Evolutionary conservation across 2,888 invertebrate species (phyloP).

Genomic region (Polydrusus pterygomalis): DNA sequence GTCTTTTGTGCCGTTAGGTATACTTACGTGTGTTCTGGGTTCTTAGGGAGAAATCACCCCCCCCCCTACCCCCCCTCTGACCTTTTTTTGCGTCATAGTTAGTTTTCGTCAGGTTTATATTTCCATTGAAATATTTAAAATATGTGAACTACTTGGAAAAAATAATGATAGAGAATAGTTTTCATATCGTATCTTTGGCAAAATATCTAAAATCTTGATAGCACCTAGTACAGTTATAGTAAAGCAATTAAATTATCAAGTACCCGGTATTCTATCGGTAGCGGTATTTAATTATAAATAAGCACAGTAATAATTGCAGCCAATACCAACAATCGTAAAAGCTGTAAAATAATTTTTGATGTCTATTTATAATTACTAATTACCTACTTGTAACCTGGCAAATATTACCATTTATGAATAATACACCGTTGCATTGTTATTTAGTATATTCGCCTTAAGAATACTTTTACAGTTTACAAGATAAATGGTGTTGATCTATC

Average conservation of each 20-base stretch:
- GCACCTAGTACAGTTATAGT: conserved; percentile 22
- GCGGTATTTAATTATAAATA: conserved; percentile 17
- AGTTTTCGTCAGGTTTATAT: too few relatives aligned
- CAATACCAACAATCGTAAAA: conserved; percentile 19
- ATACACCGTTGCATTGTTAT: not conserved
- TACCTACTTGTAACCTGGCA: not conserved
- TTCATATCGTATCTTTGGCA: not conserved
- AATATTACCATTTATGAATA: conserved; percentile 16
- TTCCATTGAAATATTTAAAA: too few relatives aligned
- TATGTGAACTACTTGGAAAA: not conserved
- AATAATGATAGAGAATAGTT: not conserved
- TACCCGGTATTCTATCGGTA: conserved; percentile 21
- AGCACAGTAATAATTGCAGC: conserved; percentile 7
- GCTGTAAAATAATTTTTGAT: conserved; percentile 1
- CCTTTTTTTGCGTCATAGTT: too few relatives aligned
- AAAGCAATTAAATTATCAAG: conserved; percentile 16
- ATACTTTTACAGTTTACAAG: too few relatives aligned
- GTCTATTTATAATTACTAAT: not conserved
- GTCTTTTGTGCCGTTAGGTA: too few relatives aligned
- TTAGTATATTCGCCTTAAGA: not conserved
- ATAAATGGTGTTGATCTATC: too few relatives aligned
- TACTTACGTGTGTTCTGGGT: too few relatives aligned
- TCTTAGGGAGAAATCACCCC: too few relatives aligned
- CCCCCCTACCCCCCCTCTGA: too few relatives aligned
- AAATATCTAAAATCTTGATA: conserved; percentile 18